Conservation (phyloP, 2,113 vertebrate genomes). For the Anser cygnoides region DNA sequence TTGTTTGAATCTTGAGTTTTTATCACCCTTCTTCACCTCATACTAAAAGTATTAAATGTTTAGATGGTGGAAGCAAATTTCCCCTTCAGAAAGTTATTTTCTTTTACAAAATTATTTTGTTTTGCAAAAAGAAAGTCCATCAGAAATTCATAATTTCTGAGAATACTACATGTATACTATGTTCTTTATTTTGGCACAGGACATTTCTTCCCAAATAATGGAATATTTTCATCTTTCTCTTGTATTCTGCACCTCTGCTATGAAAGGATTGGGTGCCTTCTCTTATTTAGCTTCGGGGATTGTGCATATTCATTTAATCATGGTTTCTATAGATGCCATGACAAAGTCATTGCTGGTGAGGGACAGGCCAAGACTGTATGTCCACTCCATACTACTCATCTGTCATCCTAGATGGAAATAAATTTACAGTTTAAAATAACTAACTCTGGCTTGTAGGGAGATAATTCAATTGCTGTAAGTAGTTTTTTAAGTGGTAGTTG, state of each 20-base stretch:
- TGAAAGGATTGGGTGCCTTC: neutral
- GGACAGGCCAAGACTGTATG: neutral
- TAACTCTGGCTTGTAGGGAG: neutral
- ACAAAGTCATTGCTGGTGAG: neutral
- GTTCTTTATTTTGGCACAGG: neutral
- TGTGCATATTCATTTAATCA: neutral
- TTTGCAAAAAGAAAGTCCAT: neutral
- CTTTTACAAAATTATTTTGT: neutral
- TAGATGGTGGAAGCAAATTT: neutral
- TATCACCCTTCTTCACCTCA: neutral
- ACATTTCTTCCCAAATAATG: neutral
- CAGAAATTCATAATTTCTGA: neutral
- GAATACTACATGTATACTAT: neutral
- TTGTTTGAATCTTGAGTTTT: neutral
- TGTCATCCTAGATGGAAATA: neutral
- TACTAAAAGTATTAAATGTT: neutral
- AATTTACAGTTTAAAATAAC: neutral
- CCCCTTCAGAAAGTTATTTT: neutral
- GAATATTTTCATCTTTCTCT: neutral
- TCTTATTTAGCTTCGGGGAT: neutral
- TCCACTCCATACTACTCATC: neutral
- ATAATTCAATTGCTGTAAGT: neutral
- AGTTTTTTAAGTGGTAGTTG: neutral
- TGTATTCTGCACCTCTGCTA: neutral
- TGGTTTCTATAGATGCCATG: neutral